These are phyloP conservation scores for Griposia aprilina DNA, from an alignment of 2,888 invertebrate species.

Conservation along the genomic window DNA sequence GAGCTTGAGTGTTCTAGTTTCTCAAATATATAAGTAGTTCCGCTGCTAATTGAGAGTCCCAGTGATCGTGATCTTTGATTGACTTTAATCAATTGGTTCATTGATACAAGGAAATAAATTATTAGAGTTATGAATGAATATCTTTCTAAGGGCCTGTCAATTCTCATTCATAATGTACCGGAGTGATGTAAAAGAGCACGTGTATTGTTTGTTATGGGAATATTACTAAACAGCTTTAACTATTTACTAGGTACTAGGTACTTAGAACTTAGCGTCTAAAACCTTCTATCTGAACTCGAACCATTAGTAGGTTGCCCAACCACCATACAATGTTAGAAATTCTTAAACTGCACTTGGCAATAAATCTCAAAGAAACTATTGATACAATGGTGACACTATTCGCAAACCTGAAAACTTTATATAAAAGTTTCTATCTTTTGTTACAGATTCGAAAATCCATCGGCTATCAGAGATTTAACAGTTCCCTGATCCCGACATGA, in stretches of 20 bases:
- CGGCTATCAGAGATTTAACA: slow-evolving; percentile 39
- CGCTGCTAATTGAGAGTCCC: slow-evolving; percentile 50
- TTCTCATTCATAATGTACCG: slow-evolving; percentile 37
- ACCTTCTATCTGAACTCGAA: neutral
- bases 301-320: slow-evolving; percentile 32
- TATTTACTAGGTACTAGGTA: neutral
- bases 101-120: slow-evolving; percentile 60
- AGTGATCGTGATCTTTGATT: slow-evolving; percentile 68
- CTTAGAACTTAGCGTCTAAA: neutral
- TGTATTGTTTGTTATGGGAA: neutral
- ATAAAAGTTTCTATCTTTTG: slow-evolving; percentile 39
- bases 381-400: slow-evolving; percentile 44
- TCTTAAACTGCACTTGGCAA: slow-evolving; percentile 45
- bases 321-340: slow-evolving; percentile 27
- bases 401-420: slow-evolving; percentile 34
- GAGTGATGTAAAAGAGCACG: slow-evolving; percentile 2
- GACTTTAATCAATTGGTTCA: slow-evolving; percentile 66
- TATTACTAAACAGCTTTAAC: neutral
- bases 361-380: slow-evolving; percentile 51
- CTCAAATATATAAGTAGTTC: slow-evolving; percentile 31
- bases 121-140: slow-evolving; percentile 58
- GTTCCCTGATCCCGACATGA: slow-evolving; percentile 48
- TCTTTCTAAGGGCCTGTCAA: slow-evolving; percentile 38
- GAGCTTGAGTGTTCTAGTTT: slow-evolving; percentile 28
- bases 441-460: slow-evolving; percentile 60